A percentile compares a stretch with the other conserved stretches of the same genome.
Conservation (phyloP, 2,888 invertebrate species). For the Morpho helenor region DNA sequence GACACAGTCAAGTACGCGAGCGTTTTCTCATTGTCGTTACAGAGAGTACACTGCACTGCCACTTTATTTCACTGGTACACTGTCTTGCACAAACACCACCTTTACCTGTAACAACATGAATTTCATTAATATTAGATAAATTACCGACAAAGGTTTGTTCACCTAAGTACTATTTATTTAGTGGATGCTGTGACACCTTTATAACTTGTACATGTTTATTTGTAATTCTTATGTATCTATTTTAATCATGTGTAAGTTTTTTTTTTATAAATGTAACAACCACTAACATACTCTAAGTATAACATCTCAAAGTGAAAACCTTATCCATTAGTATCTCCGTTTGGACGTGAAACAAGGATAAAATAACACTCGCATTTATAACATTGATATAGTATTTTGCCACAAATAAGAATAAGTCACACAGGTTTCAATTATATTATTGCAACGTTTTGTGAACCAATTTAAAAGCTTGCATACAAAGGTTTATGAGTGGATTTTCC, state of each 20-base stretch:
- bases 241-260: no score
- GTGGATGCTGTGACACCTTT: no score
- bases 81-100: constrained; percentile 31
- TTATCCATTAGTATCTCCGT: no score
- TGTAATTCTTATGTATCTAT: no score
- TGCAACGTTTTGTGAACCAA: constrained; percentile 16
- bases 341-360: neutral
- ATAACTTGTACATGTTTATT: no score
- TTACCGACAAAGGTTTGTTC: no score
- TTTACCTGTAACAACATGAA: constrained; percentile 58
- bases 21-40: constrained; percentile 53
- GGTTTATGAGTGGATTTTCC: constrained; percentile 67
- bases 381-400: neutral
- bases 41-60: constrained; percentile 48
- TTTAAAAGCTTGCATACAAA: constrained; percentile 37
- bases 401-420: neutral
- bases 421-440: neutral
- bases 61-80: constrained; percentile 44
- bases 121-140: no score
- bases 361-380: neutral
- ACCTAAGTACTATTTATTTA: no score
- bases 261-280: no score
- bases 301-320: no score
- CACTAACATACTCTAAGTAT: no score
- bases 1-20: constrained; percentile 43